Percentiles rank a stretch among this genome's conserved stretches.
Evolutionary conservation across 2,797 vertebrate genomes (phyloP).

Genomic region (Esox masquinongy): DNA sequence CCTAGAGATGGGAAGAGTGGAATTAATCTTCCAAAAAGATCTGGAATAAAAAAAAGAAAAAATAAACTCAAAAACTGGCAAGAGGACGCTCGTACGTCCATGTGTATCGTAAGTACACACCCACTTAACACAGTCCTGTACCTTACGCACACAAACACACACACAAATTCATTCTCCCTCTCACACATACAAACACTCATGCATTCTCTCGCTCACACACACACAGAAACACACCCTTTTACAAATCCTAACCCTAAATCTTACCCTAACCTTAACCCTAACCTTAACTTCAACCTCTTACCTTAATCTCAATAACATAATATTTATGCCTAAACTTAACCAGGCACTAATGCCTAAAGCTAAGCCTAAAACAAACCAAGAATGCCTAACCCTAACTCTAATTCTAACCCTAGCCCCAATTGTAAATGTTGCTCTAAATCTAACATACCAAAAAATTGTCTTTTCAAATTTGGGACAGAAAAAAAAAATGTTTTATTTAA

Average conservation of each 20-base stretch:
- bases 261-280: too few species aligned
- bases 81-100: neutral
- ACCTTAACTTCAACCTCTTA: too few species aligned
- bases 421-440: neutral
- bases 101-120: slow-evolving; percentile 1
- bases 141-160: neutral
- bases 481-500: too few species aligned
- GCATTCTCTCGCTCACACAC: neutral
- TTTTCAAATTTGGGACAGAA: rapidly evolving
- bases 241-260: too few species aligned
- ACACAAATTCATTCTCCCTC: neutral
- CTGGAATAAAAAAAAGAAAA: slow-evolving; percentile 46
- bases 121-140: too few species aligned
- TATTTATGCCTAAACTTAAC: too few species aligned
- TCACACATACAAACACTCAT: neutral
- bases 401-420: too few species aligned
- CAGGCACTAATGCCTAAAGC: too few species aligned
- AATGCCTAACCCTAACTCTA: too few species aligned
- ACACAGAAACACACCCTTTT: neutral
- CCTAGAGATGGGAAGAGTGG: slow-evolving; percentile 65
- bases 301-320: too few species aligned
- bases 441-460: neutral
- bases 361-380: too few species aligned
- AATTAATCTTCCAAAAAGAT: slow-evolving; percentile 61
- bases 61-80: neutral